Base-by-base conservation (phyloP, 2,797 vertebrate species). In the Myiothlypis chrysogaster region DNA sequence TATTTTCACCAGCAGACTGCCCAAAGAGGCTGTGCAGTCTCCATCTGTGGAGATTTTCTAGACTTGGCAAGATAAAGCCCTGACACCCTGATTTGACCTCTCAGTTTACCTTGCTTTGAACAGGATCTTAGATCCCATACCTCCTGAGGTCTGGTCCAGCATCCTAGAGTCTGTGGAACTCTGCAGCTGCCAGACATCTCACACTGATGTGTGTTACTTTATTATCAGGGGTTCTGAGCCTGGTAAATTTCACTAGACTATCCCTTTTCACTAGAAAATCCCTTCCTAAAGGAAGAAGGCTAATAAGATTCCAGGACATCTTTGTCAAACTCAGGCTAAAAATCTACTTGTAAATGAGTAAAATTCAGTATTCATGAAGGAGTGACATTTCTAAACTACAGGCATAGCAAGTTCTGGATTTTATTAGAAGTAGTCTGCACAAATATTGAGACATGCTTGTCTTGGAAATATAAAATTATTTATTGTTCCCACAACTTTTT, bases 361-460 rank as follows among this genome's bases (percentile, higher is more conserved):
- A 63, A 83, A 81, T 76, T 88, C 6, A 41, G 14, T 56, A 10
- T 44, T 90, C 71, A 46, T 79, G 65, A 69, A 34, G 43, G 28
- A 84, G 13, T 23, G 21, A 30, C 3, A 14, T 79, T 93, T 92
- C 77, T 69, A 70, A 87, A 79, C 41, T 77, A 37, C 47, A 63
- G 16, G 21, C 23, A 28, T 76, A 70, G 35, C 50, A 79, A 78
- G 47, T 56, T 72, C 39, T 3, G 7, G 0, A 34, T 94, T 93
- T 87, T 80, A 49, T 79, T 89, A 28, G 37, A 93, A 90, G 64
- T 73, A 77, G 34, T 60, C 50, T 52, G 30, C 35, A 46, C 56
- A 87, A 95, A 84, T 94, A 89, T n/a, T 92, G 24, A 83, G 72
- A 76, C 9, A 18, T 80, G 16, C 39, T 87, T 89, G 22, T 87